phyloP scores from a whole-genome alignment of 2,888 invertebrate species.

The Leptinotarsa juncta region DNA sequence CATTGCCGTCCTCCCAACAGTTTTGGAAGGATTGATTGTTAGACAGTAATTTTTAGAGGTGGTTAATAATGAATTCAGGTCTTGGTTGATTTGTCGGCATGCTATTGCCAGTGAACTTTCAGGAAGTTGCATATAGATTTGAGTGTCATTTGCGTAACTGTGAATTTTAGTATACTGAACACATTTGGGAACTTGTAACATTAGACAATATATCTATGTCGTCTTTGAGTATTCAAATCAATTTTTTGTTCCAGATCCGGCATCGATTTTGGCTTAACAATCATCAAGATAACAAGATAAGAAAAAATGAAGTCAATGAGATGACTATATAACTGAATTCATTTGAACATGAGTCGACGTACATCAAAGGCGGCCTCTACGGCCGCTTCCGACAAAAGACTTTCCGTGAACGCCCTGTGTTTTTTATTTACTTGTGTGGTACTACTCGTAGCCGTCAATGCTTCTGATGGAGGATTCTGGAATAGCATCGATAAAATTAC shows the following conservation, averaged over 20 bases:
- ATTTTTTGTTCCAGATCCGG: neutral
- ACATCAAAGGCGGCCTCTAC: slow-evolving; percentile 20
- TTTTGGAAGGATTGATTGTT: no score
- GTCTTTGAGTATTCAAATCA: neutral
- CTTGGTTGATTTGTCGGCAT: no score
- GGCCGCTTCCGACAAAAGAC: slow-evolving; percentile 23
- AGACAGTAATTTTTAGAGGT: no score
- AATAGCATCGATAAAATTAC: slow-evolving; percentile 70
- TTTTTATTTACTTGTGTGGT: slow-evolving; percentile 52
- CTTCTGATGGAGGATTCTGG: slow-evolving; percentile 62
- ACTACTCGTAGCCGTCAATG: slow-evolving; percentile 48
- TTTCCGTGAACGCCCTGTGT: slow-evolving; percentile 50
- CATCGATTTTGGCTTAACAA: neutral
- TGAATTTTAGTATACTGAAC: no score
- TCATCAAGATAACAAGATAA: neutral
- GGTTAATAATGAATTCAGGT: no score
- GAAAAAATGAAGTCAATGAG: slow-evolving; percentile 2
- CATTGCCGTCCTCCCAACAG: no score
- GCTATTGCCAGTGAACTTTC: no score
- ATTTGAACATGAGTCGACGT: slow-evolving; percentile 29
- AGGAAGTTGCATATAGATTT: no score
- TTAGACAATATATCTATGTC: no score
- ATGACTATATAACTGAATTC: neutral
- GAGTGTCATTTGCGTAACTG: no score
- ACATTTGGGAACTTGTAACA: no score